These are phyloP conservation scores for Odocoileus hemionus DNA, from an alignment of 2,113 vertebrate species.

Conservation along the genomic window DNA sequence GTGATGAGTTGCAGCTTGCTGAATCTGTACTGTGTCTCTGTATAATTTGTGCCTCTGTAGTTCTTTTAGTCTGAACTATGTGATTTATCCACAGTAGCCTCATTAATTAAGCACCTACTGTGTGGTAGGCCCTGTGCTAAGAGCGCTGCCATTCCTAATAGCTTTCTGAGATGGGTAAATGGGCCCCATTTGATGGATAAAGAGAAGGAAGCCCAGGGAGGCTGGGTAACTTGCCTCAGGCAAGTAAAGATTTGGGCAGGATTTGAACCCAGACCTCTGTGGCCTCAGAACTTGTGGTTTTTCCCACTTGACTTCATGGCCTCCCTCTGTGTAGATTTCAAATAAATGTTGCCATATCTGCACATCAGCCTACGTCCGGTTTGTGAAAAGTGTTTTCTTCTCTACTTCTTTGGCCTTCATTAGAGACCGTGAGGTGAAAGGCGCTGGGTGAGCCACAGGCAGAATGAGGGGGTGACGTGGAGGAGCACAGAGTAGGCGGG, in stretches of 20 bases:
- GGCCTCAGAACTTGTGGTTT: not conserved
- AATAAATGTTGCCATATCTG: not conserved
- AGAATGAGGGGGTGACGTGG: not conserved
- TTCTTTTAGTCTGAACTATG: not conserved
- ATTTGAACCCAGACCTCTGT: not conserved
- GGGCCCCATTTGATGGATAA: not conserved
- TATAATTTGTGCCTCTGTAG: not conserved
- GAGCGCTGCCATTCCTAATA: not conserved
- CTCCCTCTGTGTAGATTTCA: not conserved
- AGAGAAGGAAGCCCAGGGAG: not conserved
- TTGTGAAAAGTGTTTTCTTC: not conserved
- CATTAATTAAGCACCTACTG: not conserved
- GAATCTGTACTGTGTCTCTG: not conserved
- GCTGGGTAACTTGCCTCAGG: not conserved
- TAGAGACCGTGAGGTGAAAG: not conserved
- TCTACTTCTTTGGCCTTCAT: not conserved
- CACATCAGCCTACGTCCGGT: not conserved
- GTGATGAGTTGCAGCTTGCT: not conserved
- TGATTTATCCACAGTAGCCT: not conserved
- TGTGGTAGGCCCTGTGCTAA: not conserved
- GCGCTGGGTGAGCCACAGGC: too few relatives aligned
- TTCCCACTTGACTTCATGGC: not conserved
- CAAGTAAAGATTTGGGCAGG: not conserved
- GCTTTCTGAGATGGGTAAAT: too few relatives aligned
- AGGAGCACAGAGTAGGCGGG: not conserved